These are phyloP conservation scores for Sycobia sp. DNA, from an alignment of 1,140 invertebrate species.

Conservation along the genomic window DNA sequence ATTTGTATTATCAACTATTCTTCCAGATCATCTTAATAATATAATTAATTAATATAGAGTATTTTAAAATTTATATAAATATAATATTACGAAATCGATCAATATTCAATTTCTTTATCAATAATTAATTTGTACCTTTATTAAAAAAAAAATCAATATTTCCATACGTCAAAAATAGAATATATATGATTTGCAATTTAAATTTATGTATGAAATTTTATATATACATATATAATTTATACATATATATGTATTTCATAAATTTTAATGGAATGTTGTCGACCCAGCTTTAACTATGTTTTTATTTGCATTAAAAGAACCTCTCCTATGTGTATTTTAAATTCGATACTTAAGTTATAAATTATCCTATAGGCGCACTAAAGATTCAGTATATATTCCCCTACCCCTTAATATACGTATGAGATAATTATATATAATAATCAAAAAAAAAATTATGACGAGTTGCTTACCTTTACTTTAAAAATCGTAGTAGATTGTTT, in stretches of 20 bases:
- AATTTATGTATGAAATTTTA: slow-evolving; percentile 8
- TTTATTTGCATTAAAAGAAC: slow-evolving; percentile 37
- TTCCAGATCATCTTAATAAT: too few relatives aligned
- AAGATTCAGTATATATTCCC: slow-evolving; percentile 35
- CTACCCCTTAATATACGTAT: slow-evolving; percentile 20
- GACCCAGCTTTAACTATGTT: slow-evolving; percentile 46
- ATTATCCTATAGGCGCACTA: slow-evolving; percentile 38
- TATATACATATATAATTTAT: too few relatives aligned
- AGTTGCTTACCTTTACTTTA: background rate
- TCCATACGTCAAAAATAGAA: background rate
- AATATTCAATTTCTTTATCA: too few relatives aligned
- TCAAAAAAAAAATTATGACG: background rate
- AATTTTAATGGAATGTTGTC: slow-evolving; percentile 45
- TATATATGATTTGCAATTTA: background rate
- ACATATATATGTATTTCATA: too few relatives aligned
- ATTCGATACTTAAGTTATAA: slow-evolving; percentile 20
- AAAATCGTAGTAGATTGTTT: slow-evolving; percentile 19
- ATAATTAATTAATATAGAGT: too few relatives aligned
- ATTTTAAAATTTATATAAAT: too few relatives aligned
- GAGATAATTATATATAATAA: slow-evolving; percentile 4
- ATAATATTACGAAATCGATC: too few relatives aligned
- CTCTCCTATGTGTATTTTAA: slow-evolving; percentile 7
- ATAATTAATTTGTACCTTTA: background rate
- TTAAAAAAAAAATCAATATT: background rate
- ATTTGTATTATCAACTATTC: too few relatives aligned